Conservation (phyloP, 2,797 vertebrate species). For the Rhinella marina region DNA sequence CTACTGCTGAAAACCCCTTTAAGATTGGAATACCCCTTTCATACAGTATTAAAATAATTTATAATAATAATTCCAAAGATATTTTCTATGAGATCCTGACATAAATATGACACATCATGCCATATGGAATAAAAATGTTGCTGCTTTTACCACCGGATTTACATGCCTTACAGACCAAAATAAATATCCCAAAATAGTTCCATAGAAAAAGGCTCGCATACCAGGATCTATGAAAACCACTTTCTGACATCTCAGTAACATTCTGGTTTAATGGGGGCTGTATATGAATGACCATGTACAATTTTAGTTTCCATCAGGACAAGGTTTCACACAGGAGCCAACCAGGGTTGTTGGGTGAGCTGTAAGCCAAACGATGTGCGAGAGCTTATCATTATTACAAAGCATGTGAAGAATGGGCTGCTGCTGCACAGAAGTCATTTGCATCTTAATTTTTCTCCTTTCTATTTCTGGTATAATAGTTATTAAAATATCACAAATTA, state of each 20-base stretch:
- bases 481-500: slow-evolving; percentile 22
- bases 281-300: neutral
- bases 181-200: too few relatives aligned
- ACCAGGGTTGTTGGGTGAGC: neutral
- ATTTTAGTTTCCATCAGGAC: neutral
- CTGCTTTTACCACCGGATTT: too few relatives aligned
- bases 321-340: neutral
- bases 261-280: neutral
- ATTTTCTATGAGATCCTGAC: too few relatives aligned
- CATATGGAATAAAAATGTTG: too few relatives aligned
- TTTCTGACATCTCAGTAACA: neutral
- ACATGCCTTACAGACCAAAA: too few relatives aligned
- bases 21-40: too few relatives aligned
- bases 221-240: neutral
- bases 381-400: neutral
- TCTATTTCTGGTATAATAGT: neutral
- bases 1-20: too few relatives aligned
- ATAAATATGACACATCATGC: too few relatives aligned
- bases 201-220: too few relatives aligned
- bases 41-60: too few relatives aligned
- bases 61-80: too few relatives aligned
- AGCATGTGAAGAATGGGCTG: neutral
- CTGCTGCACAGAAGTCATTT: neutral
- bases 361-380: neutral
- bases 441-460: slow-evolving; percentile 22